Conservation (phyloP, 2,113 vertebrate species). For the Polypterus bichir region DNA sequence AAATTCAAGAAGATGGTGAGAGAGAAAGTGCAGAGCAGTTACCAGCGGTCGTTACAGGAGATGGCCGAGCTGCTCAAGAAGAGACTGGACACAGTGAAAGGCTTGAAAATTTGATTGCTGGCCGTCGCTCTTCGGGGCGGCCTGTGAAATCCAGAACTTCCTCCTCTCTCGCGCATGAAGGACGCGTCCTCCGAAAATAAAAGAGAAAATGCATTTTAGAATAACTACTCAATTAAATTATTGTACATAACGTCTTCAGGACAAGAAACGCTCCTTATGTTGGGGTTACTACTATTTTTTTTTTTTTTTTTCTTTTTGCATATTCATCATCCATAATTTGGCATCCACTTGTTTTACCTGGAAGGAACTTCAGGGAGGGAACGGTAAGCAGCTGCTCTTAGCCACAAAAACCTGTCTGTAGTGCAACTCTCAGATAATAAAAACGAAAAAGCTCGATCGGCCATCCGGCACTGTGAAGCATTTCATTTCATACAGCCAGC, state of each 20-base stretch:
- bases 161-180: slow-evolving; percentile 52
- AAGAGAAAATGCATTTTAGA: slow-evolving; percentile 37
- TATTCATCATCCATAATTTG: slow-evolving; percentile 41
- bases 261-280: slow-evolving; percentile 36
- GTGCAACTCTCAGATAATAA: background rate
- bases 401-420: slow-evolving; percentile 15
- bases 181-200: slow-evolving; percentile 53
- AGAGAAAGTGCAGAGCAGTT: slow-evolving; percentile 90
- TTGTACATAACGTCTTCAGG: slow-evolving; percentile 72
- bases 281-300: slow-evolving; percentile 60
- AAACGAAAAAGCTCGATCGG: background rate
- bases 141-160: slow-evolving; percentile 4
- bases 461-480: too few species aligned
- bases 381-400: background rate
- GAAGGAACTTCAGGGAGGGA: slow-evolving; percentile 1
- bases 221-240: slow-evolving; percentile 62
- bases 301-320: slow-evolving; percentile 42
- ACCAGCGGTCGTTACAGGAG: slow-evolving; percentile 87
- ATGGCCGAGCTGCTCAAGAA: slow-evolving; percentile 84
- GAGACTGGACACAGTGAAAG: slow-evolving; percentile 81
- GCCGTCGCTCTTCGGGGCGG: background rate
- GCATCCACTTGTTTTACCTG: slow-evolving; percentile 22
- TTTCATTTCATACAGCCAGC: too few species aligned
- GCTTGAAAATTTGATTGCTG: slow-evolving; percentile 75
- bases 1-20: slow-evolving; percentile 72